Evolutionary conservation across 2,797 vertebrate genomes (phyloP), one percentile per base, ranked within the genome.

Genomic region (Acanthopagrus latus): DNA sequence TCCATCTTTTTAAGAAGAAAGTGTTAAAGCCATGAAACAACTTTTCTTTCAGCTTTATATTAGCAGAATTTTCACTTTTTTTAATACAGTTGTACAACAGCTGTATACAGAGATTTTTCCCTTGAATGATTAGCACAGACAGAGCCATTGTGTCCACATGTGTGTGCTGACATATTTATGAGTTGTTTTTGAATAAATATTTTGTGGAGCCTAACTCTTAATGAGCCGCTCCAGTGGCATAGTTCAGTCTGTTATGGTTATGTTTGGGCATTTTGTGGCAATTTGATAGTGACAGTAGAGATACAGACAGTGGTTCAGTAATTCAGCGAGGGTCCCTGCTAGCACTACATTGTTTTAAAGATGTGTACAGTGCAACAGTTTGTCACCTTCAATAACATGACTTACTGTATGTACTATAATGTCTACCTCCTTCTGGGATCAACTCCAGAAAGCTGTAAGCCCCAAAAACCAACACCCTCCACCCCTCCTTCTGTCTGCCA

Each of bases 391-490:
- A 46, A 12, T n/a, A 7, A 29, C 21, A 43, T 29, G 17, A 65
- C 12, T n/a, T 47, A 8, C 29, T 43, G 62, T 47, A 2, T 63
- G 25, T 27, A 18, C 48, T 66, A 43, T 60, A 50, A 67, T 12
- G 33, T 73, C 64, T 68, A 71, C 33, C 50, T 83, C 70, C 80
- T 52, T 78, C 70, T 79, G 83, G 88, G 80, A 83, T 58, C 60
- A 23, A 47, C 46, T 91, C 80, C 84, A 86, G 68, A 85, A 25
- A 62, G 38, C 62, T 65, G 29, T 44, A 81, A 62, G 50, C 69
- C 83, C 80, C 76, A 79, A 85, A 87, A 88, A 59, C 75, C 71
- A 47, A 82, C 83, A 74, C 76, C 79, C 87, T 86, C 66, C 71
- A 56, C 77, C 80, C 70, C 56, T 78, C 47, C 57, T 47, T 71